Evolutionary conservation across 2,888 invertebrate genomes (phyloP), one percentile per base, ranked within the genome.

Genomic region (Hirtodrosophila confusa): DNA sequence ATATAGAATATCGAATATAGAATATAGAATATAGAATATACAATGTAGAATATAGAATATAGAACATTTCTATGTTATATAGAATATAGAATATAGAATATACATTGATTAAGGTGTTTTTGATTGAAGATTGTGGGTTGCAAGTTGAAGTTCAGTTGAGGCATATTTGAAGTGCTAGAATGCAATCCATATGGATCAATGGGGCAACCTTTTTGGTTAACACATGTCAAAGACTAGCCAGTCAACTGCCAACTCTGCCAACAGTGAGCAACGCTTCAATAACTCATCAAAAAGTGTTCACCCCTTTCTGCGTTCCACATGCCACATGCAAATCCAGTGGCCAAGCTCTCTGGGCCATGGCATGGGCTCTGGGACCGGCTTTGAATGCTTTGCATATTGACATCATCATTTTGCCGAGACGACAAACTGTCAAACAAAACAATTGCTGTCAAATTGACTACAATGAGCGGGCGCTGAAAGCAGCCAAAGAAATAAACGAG

Each of bases 361-460:
- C 44, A 39, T n/a, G n/a, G n/a, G n/a, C 27, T 43, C 41, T 23
- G 49, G n/a, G 24, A n/a, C 39, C 41, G 61, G 36, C 55, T 68
- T 40, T 43, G 58, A 62, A 85, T 82, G 85, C 51, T 83, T 83
- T 83, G 82, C 85, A 85, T 85, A 85, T 85, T 85, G 84, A 84
- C 86, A 85, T 80, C 86, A 84, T 84, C 80, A 83, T 83, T 78
- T 80, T 80, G 66, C 63, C 56, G 69, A 77, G 77, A 85, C 85
- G 86, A 85, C 79, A 83, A 85, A 85, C 85, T 83, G 82, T 83
- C 82, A 83, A 83, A 83, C 86, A 82, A 82, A 85, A 86, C 86
- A 85, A 85, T 85, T 84, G 84, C 86, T 86, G 84, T 85, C 84
- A 85, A 85, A 86, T 85, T 85, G 84, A 78, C 76, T 69, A 86